phyloP scores from a whole-genome alignment of 2,888 invertebrate species.

The Steinernema carpocapsae region DNA sequence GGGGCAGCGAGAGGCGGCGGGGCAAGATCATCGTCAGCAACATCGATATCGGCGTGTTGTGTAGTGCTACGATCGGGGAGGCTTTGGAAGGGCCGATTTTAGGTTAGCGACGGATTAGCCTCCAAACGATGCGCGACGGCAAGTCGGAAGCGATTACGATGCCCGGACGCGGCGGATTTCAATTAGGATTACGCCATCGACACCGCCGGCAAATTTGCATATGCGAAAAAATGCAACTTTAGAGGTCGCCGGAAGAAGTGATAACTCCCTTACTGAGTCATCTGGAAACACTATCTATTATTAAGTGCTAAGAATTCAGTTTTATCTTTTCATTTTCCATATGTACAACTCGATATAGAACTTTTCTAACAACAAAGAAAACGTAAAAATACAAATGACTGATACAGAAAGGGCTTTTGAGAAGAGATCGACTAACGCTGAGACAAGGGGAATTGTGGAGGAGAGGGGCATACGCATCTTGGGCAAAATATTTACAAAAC shows the following conservation, averaged over 20 bases:
- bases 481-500: constrained; percentile 2
- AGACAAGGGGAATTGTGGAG: constrained; percentile 14
- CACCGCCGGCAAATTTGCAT: constrained; percentile 1
- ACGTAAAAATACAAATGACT: constrained; percentile 31
- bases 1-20: background rate
- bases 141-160: constrained; percentile 31
- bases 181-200: constrained; percentile 32
- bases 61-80: background rate
- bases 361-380: constrained; percentile 31
- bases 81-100: constrained; percentile 31
- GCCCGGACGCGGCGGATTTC: constrained; percentile 17
- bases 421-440: constrained; percentile 23
- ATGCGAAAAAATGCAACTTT: constrained; percentile 6
- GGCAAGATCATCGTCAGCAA: constrained; percentile 15
- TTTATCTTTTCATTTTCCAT: background rate
- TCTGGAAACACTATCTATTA: too few species aligned
- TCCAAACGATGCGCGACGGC: constrained; percentile 31
- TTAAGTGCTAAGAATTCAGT: too few species aligned
- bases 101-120: constrained; percentile 33
- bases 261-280: background rate
- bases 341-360: constrained; percentile 11
- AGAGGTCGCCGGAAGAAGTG: background rate
- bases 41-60: constrained; percentile 6
- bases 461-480: background rate
- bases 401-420: background rate